Percentiles rank a stretch among this genome's conserved stretches.
phyloP scores from a whole-genome alignment of 2,888 invertebrate genomes.

The Agapostemon virescens region DNA sequence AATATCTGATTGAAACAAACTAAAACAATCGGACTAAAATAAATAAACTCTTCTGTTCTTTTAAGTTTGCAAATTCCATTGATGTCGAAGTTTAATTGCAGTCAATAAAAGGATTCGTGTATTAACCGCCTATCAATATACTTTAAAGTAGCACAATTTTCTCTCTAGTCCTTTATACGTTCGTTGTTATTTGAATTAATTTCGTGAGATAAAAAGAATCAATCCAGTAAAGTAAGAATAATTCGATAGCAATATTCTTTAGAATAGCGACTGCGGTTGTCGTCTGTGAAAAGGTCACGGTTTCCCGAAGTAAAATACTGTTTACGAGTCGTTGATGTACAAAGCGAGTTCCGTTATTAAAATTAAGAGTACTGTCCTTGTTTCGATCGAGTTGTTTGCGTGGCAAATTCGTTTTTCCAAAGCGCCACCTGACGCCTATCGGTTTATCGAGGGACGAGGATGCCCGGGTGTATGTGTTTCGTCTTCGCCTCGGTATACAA shows the following conservation, averaged over 20 bases:
- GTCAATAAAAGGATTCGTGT: too few relatives aligned
- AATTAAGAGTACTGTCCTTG: conserved; percentile 31
- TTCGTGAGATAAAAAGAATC: background rate
- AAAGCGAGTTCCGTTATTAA: conserved; percentile 32
- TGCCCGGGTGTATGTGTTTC: conserved; percentile 40
- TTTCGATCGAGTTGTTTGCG: conserved; percentile 18
- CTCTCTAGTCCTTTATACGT: too few relatives aligned
- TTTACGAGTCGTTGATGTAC: background rate
- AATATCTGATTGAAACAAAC: too few relatives aligned
- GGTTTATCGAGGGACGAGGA: conserved; percentile 29
- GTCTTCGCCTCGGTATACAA: conserved; percentile 35
- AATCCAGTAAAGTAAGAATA: background rate
- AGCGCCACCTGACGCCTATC: conserved; percentile 41
- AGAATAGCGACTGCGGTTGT: background rate
- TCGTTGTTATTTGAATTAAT: background rate
- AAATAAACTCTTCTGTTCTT: too few relatives aligned
- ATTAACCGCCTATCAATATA: too few relatives aligned
- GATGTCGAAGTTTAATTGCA: too few relatives aligned
- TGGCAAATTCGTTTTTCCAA: conserved; percentile 23
- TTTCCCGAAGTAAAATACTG: background rate
- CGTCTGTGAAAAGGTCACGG: background rate
- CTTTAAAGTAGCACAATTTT: too few relatives aligned
- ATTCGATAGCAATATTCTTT: background rate
- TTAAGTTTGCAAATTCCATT: too few relatives aligned
- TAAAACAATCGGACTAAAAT: too few relatives aligned